Base-by-base conservation (phyloP, 2,113 vertebrate genomes). In the Ophthalmolycus amberensis region DNA sequence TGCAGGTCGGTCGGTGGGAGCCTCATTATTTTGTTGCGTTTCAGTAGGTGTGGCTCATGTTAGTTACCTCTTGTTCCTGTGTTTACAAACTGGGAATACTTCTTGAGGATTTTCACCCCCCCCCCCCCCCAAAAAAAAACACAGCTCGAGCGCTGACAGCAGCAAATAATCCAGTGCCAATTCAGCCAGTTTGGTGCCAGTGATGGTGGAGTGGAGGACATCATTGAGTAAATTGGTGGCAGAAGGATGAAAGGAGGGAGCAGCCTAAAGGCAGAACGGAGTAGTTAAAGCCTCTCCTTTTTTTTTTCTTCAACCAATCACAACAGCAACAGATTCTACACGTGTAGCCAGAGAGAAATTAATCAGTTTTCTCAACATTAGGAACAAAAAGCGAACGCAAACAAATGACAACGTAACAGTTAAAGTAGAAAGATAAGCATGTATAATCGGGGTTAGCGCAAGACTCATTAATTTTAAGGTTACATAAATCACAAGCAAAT, bases 151-250 rank as follows among this genome's bases (percentile, higher is more conserved):
- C 29, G 37, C 71, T 71, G 54, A 67, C 68, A 68, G 56, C 68
- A 42, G n/a, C 44, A 38, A 32, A 64, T 29, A 34, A 65, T 50
- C 22, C 63, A 50, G 56, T 37, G 79, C 46, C 69, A 77, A 34
- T 69, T 73, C 37, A 81, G 70, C 79, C 70, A 71, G 40, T 16
- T 46, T 71, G 79, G 75, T 74, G 74, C 75, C 79, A 70, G 75
- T 27, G 58, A 65, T 52, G 63, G 63, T 62, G 44, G 54, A 52
- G 77, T 38, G 54, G 48, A 74, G 37, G 79, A 75, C 79, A 70
- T 32, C 20, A n/a, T 5, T 54, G 64, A 74, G 56, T 63, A 48
- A 69, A 64, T n/a, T 40, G 58, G 46, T 64, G 74, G 69, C 68
- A 77, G 27, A 5, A 11, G 52, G 62, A 46, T 81, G 14, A 70